These are phyloP conservation scores for Hypothenemus hampei DNA, from an alignment of 1,140 invertebrate genomes.

Conservation along the genomic window DNA sequence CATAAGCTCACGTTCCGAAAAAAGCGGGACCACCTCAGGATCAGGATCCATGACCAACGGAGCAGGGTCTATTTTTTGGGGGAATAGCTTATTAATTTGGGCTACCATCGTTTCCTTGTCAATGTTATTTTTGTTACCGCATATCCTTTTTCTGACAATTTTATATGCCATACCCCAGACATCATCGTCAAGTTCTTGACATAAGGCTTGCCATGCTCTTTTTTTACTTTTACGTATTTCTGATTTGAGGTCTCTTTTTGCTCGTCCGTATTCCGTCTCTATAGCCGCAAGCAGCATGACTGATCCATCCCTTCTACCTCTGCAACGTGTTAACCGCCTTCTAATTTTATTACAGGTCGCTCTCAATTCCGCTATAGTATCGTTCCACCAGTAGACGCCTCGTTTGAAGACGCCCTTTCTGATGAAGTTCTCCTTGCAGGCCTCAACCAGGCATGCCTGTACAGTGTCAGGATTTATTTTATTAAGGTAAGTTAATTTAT, in stretches of 20 bases:
- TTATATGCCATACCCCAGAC: constrained; percentile 22
- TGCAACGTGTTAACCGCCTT: background rate
- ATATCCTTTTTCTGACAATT: constrained; percentile 1
- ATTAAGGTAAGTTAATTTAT: no score
- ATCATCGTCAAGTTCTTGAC: constrained; percentile 18
- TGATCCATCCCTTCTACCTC: background rate
- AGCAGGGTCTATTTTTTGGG: no score
- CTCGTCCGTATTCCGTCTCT: background rate
- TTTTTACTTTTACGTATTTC: background rate
- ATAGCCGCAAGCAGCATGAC: background rate
- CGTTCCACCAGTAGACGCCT: background rate
- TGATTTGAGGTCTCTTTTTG: background rate
- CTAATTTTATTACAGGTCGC: background rate
- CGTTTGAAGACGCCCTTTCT: background rate
- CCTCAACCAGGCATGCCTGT: no score
- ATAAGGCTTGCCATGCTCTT: background rate
- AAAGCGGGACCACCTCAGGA: no score
- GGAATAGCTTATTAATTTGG: no score
- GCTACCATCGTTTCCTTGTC: no score
- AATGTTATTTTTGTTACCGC: background rate
- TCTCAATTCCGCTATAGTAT: background rate
- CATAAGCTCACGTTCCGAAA: no score
- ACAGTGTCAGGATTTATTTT: no score
- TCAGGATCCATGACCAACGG: no score
- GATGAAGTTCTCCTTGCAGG: background rate